These are phyloP conservation scores for Napeogenes sylphis DNA, from an alignment of 2,888 invertebrate species.

Conservation along the genomic window DNA sequence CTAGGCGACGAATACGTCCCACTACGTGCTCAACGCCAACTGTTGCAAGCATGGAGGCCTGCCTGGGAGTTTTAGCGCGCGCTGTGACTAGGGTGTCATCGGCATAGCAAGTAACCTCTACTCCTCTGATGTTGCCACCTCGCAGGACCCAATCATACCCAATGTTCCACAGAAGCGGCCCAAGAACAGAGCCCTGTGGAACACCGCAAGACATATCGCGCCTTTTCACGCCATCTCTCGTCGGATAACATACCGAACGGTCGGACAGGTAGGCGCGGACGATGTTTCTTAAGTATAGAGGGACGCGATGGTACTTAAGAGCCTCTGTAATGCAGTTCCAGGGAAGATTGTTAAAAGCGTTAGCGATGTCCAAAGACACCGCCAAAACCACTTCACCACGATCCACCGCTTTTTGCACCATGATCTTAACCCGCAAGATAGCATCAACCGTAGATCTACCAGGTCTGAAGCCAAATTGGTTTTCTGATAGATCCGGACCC, in stretches of 20 bases:
- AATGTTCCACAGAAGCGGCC: too few relatives aligned
- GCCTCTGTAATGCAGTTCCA: constrained; percentile 31
- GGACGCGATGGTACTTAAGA: constrained; percentile 28
- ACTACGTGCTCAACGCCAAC: neutral
- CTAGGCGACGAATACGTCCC: neutral
- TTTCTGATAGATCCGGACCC: constrained; percentile 18
- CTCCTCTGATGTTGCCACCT: too few relatives aligned
- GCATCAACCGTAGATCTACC: constrained; percentile 21
- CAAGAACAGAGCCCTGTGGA: neutral
- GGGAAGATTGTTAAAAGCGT: constrained; percentile 36
- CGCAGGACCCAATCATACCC: too few relatives aligned
- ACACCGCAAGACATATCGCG: neutral
- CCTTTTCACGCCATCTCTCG: too few relatives aligned
- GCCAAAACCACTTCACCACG: constrained; percentile 29
- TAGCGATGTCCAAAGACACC: constrained; percentile 31
- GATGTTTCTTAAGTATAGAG: constrained; percentile 22
- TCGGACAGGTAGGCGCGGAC: constrained; percentile 19
- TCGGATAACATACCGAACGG: constrained; percentile 10
- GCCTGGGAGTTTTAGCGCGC: neutral
- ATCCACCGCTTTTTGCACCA: constrained; percentile 15
- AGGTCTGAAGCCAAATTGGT: constrained; percentile 18
- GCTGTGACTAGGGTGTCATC: neutral
- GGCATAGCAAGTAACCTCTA: neutral
- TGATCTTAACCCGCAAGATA: constrained; percentile 11
- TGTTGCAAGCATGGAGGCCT: neutral